Conservation (phyloP, 2,113 vertebrate genomes). For the Dipodomys stephensi region DNA sequence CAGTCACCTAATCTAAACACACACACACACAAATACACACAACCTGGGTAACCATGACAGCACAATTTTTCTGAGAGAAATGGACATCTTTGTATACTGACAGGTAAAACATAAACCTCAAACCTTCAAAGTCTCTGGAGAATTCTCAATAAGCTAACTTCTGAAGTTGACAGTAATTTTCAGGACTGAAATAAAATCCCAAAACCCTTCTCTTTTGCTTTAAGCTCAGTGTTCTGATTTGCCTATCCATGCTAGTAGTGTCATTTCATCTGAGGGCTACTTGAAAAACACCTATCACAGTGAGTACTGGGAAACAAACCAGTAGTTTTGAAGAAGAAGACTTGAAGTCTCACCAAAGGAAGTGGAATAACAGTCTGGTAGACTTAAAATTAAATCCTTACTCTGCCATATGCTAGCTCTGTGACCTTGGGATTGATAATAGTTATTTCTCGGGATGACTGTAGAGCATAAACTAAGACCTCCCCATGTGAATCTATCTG, state of each 20-base stretch:
- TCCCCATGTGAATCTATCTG: constrained; percentile 8
- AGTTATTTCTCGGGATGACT: constrained; percentile 13
- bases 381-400: not conserved
- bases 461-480: constrained; percentile 33
- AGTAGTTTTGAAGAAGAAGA: not conserved
- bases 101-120: not conserved
- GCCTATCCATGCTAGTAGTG: not conserved
- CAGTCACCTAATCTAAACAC: not conserved
- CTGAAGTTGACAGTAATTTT: not conserved
- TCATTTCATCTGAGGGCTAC: constrained; percentile 49
- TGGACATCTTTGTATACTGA: not conserved
- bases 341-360: not conserved
- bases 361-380: not conserved
- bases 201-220: constrained; percentile 35
- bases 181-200: constrained; percentile 34
- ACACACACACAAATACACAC: no score
- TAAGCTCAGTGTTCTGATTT: constrained; percentile 44
- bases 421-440: not conserved
- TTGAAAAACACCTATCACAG: constrained; percentile 24
- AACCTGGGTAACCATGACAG: not conserved
- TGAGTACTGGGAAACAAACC: not conserved
- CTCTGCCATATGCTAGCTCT: not conserved
- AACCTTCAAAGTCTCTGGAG: constrained; percentile 29
- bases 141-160: constrained; percentile 19
- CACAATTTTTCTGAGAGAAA: not conserved